These are phyloP conservation scores for Callospermophilus lateralis DNA, from an alignment of 2,113 vertebrate species.

Conservation along the genomic window DNA sequence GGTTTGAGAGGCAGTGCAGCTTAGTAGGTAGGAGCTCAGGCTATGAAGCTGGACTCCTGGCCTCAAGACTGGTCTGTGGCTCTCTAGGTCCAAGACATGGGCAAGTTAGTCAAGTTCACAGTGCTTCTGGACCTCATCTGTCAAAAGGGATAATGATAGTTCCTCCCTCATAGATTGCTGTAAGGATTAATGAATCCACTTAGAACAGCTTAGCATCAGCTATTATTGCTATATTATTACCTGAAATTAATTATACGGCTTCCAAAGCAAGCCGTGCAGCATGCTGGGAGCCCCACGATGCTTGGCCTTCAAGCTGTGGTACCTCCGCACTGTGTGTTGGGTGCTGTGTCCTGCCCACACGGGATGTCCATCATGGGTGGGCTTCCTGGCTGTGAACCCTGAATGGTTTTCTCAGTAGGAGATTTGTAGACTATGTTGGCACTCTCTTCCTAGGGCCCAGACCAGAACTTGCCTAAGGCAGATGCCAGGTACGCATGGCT, in stretches of 20 bases:
- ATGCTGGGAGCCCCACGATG: accelerated
- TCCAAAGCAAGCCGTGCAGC: neutral
- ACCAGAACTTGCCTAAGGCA: neutral
- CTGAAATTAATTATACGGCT: neutral
- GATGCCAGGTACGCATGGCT: neutral
- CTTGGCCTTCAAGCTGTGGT: neutral
- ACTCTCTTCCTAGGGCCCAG: neutral
- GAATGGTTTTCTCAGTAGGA: neutral
- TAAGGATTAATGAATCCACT: constrained; percentile 1
- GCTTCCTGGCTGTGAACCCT: neutral
- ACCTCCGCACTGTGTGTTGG: neutral
- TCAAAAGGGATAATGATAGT: neutral
- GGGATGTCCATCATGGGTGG: neutral
- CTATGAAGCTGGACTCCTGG: neutral
- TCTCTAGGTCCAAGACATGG: neutral
- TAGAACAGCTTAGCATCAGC: neutral
- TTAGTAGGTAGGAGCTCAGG: neutral
- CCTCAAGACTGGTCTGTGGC: neutral
- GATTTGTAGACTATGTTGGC: neutral
- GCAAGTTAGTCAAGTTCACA: neutral
- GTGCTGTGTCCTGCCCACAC: neutral
- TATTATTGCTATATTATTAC: neutral
- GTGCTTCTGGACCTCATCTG: neutral
- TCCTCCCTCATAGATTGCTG: neutral
- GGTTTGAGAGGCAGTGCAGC: neutral